Base-by-base conservation (phyloP, 2,888 invertebrate species). In the Patella caerulea region DNA sequence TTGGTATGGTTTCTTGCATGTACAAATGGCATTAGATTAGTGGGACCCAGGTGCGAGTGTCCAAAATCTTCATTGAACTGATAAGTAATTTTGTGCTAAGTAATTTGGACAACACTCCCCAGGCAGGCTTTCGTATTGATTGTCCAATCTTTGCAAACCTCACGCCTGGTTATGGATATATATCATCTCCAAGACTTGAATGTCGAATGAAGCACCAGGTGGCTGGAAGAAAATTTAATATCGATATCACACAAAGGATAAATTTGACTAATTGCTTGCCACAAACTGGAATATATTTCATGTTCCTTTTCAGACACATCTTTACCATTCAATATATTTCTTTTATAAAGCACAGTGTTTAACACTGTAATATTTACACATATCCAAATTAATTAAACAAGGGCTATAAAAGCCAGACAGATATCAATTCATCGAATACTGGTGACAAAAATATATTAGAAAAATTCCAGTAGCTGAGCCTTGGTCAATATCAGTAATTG, bases 61-160 rank as follows among this genome's bases (percentile, higher is more conserved):
- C 19, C 65, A 34, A 34, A 52, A n/a, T 52, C 65, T 65, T 69
- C 65, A 74, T 65, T 59, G 65, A 65, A 69, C 65, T 69, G 69
- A 74, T 74, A 74, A 74, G 74, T 74, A 74, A 74, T 74, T 74
- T 74, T 52, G 65, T 65, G 53, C n/a, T 65, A 74, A 65, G 65
- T 65, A 65, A 65, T 65, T 65, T 65, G 65, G 65, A 19, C 24
- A 65, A 65, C 65, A 65, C 65, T 65, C 65, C 65, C 65, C 19
- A 65, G 65, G 24, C 65, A 65, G 65, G 65, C 65, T 24, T 19
- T 19, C 12, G 19, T 65, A 65, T 65, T 24, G 65, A 65, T 65
- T 65, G 65, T 65, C 19, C 19, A 65, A 65, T 65, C 65, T 65
- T 65, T 65, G 65, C 24, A 65, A 19, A 65, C 65, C 65, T 12